Evolutionary conservation across 1,140 invertebrate species (phyloP), one percentile per base, ranked within the genome.

Genomic region (Campoletis sonorensis): DNA sequence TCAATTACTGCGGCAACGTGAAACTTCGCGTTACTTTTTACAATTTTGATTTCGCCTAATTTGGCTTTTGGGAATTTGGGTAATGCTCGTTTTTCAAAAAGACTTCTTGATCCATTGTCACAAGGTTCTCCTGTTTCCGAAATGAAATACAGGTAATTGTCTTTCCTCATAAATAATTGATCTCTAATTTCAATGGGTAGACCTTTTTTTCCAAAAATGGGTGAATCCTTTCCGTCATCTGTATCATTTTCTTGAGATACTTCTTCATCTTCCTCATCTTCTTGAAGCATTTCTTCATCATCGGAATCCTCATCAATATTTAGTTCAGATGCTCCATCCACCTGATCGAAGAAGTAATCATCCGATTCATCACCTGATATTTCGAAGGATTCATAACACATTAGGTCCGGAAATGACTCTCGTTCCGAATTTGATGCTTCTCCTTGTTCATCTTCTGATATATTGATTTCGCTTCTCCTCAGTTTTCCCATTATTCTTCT

Each of bases 161-260:
- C 58, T 16, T 77, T 77, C 21, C 23, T 27, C 75, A 77, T 77
- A 23, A 77, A 40, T 10, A 49, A 27, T 84, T 86, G n/a, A 2
- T 54, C 51, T 18, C 33, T 77, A 18, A 45, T 21, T 8, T 37
- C 37, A 0, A 49, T 21, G 13, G 40, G 37, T 23, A 40, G 27
- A 7, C 21, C 10, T 27, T 23, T 8, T n/a, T n/a, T n/a, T 61
- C 23, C 21, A 2, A 21, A 23, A 10, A 61, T 61, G 21, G 58
- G 8, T n/a, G 58, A 61, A n/a, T 61, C 18, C 23, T n/a, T 58
- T 58, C 21, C 4, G 5, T 58, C 21, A n/a, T 58, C 7, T n/a
- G n/a, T n/a, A n/a, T n/a, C n/a, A n/a, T n/a, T n/a, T 18, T 4
- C 27, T 37, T 8, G 27, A 7, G n/a, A 13, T 40, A 37, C 13